Conservation (phyloP, 1,140 invertebrate species). For the Ericerus pela region DNA sequence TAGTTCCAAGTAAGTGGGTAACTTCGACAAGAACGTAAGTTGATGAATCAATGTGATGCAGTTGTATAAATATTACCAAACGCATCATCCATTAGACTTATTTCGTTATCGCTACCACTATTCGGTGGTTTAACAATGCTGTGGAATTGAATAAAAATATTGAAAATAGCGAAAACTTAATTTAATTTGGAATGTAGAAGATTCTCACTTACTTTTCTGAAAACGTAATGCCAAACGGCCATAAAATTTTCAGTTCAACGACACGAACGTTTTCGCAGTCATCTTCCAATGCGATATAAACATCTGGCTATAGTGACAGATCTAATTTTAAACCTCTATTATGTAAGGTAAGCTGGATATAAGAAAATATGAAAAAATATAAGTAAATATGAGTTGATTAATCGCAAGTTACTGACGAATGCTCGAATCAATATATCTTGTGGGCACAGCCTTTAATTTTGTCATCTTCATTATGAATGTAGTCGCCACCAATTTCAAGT, state of each 20-base stretch:
- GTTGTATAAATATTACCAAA: slow-evolving; percentile 88
- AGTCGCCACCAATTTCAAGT: slow-evolving; percentile 54
- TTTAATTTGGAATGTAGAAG: background rate
- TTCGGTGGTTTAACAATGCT: slow-evolving; percentile 29
- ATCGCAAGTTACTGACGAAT: slow-evolving; percentile 25
- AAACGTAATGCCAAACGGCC: slow-evolving; percentile 69
- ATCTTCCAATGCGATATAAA: slow-evolving; percentile 69
- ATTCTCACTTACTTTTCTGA: slow-evolving; percentile 56
- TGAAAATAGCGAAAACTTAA: background rate
- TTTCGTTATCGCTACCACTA: slow-evolving; percentile 54
- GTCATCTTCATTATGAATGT: slow-evolving; percentile 76
- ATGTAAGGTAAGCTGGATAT: slow-evolving; percentile 40
- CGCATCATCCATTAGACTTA: slow-evolving; percentile 85
- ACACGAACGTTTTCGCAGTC: slow-evolving; percentile 88
- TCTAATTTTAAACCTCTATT: slow-evolving; percentile 62
- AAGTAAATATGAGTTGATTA: background rate
- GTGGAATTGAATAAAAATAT: background rate
- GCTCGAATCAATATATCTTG: slow-evolving; percentile 43
- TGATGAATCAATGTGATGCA: slow-evolving; percentile 83
- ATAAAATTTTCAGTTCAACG: slow-evolving; percentile 69
- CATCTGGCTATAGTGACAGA: slow-evolving; percentile 61
- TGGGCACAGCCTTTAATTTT: slow-evolving; percentile 76
- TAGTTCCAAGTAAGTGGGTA: slow-evolving; percentile 59
- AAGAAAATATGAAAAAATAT: no score
- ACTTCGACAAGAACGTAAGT: slow-evolving; percentile 65